Percentiles rank a stretch among this genome's conserved stretches.
Evolutionary conservation across 2,888 invertebrate species (phyloP).

Genomic region (Coelopa pilipes): DNA sequence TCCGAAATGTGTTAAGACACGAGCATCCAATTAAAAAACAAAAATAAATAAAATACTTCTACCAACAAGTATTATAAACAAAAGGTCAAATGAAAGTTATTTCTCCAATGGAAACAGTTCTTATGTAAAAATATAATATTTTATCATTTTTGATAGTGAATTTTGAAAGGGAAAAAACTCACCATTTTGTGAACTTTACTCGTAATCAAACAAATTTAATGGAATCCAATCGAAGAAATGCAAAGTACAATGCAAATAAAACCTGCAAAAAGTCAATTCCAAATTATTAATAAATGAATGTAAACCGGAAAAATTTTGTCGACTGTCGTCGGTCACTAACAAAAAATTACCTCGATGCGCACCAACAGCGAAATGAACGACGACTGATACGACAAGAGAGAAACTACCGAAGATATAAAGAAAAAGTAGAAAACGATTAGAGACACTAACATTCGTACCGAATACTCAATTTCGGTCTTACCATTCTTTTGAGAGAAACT

Average conservation of each 20-base stretch:
- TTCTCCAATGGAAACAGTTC: constrained; percentile 35
- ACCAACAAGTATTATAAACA: constrained; percentile 6
- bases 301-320: constrained; percentile 3
- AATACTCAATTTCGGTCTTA: neutral
- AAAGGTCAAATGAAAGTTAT: constrained; percentile 47
- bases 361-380: constrained; percentile 15
- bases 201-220: neutral
- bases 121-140: neutral
- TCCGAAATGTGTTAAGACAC: neutral
- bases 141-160: neutral
- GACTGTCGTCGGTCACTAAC: neutral
- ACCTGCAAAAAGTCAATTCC: neutral
- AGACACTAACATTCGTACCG: neutral
- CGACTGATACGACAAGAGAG: constrained; percentile 5
- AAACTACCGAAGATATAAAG: neutral
- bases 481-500: neutral
- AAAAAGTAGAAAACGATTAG: neutral
- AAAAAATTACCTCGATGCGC: neutral
- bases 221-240: neutral
- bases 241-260: neutral
- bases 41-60: neutral
- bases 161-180: neutral
- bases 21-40: neutral
- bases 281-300: constrained; percentile 15
- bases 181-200: constrained; percentile 14